Percentiles rank a stretch among this genome's conserved stretches.
Evolutionary conservation across 2,113 vertebrate genomes (phyloP).

Genomic region (Brachyhypopomus gauderio): DNA sequence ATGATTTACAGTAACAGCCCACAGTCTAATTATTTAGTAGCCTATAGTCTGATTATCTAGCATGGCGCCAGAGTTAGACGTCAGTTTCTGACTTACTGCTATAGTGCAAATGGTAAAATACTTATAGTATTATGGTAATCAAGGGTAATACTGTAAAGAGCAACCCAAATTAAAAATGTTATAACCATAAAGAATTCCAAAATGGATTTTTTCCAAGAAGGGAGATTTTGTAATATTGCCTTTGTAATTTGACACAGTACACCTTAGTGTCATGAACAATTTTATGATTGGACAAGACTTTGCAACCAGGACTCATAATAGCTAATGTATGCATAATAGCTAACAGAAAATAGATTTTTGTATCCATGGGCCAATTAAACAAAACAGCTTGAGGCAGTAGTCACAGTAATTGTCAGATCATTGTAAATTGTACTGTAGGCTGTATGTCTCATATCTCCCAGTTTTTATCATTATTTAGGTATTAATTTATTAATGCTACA

Average conservation of each 20-base stretch:
- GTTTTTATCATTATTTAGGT: slow-evolving; percentile 15
- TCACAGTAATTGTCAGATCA: background rate
- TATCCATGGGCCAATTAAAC: background rate
- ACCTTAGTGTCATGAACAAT: background rate
- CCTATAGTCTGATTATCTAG: background rate
- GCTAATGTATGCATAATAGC: slow-evolving; percentile 3
- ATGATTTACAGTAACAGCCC: background rate
- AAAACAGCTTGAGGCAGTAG: background rate
- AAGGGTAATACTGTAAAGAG: too few species aligned
- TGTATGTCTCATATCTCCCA: background rate
- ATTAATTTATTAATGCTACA: background rate
- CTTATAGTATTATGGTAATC: too few species aligned
- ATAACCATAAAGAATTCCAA: too few species aligned
- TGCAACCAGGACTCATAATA: background rate
- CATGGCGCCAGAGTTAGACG: too few species aligned
- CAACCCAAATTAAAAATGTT: too few species aligned
- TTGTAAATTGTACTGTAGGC: background rate
- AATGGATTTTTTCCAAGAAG: background rate
- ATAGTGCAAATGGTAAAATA: too few species aligned
- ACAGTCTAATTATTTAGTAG: background rate
- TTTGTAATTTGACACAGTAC: background rate
- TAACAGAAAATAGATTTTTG: slow-evolving; percentile 12
- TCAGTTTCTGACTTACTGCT: too few species aligned
- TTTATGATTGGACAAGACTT: slow-evolving; percentile 8
- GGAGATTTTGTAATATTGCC: background rate